phyloP scores from a whole-genome alignment of 53 echinoderm and acorn worm species.

The Holothuria scabra region DNA sequence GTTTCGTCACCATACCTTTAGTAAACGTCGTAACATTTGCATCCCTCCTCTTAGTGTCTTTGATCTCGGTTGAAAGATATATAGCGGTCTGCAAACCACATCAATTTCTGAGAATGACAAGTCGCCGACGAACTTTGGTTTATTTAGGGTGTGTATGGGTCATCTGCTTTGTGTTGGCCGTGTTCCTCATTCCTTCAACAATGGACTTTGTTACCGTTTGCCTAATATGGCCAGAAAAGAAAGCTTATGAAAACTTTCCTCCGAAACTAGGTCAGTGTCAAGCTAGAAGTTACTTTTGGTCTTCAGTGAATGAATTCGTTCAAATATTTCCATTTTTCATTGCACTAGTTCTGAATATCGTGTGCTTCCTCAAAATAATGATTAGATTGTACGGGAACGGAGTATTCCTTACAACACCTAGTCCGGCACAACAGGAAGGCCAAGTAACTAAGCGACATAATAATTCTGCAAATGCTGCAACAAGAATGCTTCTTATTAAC shows the following conservation, averaged over 20 bases:
- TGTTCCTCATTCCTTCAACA: neutral
- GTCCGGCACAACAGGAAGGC: no score
- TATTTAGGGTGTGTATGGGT: neutral
- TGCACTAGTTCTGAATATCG: neutral
- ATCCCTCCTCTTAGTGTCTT: neutral
- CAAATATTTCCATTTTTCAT: constrained; percentile 18
- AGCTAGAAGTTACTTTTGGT: neutral
- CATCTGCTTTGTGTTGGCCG: neutral
- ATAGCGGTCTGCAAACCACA: neutral
- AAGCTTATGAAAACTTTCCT: neutral
- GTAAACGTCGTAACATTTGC: neutral
- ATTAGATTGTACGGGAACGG: neutral
- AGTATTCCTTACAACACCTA: no score
- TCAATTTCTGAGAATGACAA: neutral
- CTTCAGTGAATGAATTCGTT: neutral
- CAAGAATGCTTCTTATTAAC: constrained; percentile 2
- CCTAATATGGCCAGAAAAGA: neutral
- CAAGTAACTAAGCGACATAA: neutral
- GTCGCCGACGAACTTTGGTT: neutral
- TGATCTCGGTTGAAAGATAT: constrained; percentile 2
- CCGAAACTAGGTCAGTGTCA: neutral
- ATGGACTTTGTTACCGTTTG: neutral
- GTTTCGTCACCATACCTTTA: neutral
- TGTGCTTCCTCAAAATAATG: constrained; percentile 10
- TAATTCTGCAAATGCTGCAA: neutral